Conservation (phyloP, 2,797 vertebrate species). For the Psittacula echo region DNA sequence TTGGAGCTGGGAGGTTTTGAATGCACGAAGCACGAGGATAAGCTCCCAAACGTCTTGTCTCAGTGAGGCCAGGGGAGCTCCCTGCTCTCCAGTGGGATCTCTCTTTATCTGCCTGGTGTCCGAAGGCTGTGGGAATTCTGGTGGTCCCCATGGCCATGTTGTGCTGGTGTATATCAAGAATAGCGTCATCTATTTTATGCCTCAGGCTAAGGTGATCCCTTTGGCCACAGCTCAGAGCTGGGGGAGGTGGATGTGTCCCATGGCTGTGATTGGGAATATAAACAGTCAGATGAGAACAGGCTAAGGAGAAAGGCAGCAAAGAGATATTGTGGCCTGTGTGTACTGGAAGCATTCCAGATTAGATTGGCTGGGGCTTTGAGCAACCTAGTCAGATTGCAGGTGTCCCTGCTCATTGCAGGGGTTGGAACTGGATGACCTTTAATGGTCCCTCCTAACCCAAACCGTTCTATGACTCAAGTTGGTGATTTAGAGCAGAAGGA, state of each 20-base stretch:
- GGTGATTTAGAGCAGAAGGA: neutral
- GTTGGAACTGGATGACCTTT: neutral
- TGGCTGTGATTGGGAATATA: neutral
- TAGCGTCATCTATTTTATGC: neutral
- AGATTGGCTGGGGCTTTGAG: neutral
- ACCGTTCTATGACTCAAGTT: neutral
- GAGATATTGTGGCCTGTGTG: neutral
- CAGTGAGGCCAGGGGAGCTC: neutral
- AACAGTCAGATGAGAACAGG: neutral
- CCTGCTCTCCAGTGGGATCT: neutral
- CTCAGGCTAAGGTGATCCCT: neutral
- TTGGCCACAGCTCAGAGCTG: neutral
- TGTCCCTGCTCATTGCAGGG: neutral
- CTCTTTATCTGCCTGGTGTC: neutral
- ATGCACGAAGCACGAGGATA: neutral
- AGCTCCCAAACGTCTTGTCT: rapidly evolving
- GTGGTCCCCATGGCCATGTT: neutral
- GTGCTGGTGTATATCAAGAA: neutral
- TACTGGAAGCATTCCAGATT: neutral
- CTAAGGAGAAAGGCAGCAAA: neutral
- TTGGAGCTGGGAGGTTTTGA: neutral
- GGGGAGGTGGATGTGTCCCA: neutral
- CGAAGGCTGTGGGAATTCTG: neutral
- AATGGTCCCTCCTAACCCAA: neutral
- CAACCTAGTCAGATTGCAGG: neutral